These are phyloP conservation scores for Lumbricus terrestris DNA, from an alignment of 2,888 invertebrate species.

Conservation along the genomic window DNA sequence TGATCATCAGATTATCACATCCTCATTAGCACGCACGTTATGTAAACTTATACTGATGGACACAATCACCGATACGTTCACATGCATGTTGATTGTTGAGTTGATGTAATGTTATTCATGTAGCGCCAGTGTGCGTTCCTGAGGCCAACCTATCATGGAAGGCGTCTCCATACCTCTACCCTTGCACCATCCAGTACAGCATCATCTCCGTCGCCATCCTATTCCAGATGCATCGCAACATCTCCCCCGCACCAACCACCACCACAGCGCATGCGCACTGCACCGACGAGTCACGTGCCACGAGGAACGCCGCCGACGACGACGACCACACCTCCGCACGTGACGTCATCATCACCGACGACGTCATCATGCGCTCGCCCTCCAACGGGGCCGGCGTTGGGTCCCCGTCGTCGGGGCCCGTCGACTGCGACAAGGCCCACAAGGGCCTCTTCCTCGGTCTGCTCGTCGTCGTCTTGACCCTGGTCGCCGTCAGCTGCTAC, in stretches of 20 bases:
- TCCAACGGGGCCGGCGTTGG: neutral
- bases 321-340: neutral
- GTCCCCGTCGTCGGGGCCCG: neutral
- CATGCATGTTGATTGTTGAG: too few relatives aligned
- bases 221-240: constrained; percentile 69
- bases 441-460: constrained; percentile 60
- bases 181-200: constrained; percentile 92
- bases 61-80: too few relatives aligned
- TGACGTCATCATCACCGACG: neutral
- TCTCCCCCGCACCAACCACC: neutral
- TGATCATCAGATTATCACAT: too few relatives aligned
- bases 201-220: constrained; percentile 90
- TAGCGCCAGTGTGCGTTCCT: neutral
- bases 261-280: neutral
- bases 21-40: too few relatives aligned
- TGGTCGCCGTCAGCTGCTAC: constrained; percentile 55
- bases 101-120: too few relatives aligned
- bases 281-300: neutral
- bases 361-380: neutral
- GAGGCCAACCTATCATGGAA: constrained; percentile 62
- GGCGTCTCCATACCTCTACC: constrained; percentile 89
- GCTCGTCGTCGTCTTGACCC: constrained; percentile 56
- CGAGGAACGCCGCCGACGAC: neutral
- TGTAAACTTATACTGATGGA: too few relatives aligned
- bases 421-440: constrained; percentile 61